These are phyloP conservation scores for Quadriops clusia DNA, from an alignment of 2,888 invertebrate species.

Conservation along the genomic window DNA sequence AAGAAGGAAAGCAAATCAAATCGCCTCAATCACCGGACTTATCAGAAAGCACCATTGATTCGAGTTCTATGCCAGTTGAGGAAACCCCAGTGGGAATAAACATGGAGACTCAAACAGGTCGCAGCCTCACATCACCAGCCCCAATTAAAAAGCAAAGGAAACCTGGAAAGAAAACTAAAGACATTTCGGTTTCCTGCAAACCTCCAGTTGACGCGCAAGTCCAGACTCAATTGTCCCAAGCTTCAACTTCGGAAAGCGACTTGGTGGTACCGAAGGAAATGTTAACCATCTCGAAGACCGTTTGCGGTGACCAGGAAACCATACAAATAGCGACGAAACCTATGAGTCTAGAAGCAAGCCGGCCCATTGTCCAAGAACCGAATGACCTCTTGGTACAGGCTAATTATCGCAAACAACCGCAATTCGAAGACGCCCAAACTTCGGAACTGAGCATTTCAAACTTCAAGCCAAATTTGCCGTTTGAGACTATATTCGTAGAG, in stretches of 20 bases:
- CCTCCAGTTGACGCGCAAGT: conserved; percentile 48
- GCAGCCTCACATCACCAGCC: conserved; percentile 42
- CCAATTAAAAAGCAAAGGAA: conserved; percentile 18
- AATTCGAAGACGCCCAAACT: conserved; percentile 43
- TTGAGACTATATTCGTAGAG: conserved; percentile 70
- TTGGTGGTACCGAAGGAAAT: conserved; percentile 46
- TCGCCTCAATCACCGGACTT: conserved; percentile 37
- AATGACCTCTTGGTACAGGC: conserved; percentile 56
- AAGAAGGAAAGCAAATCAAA: conserved; percentile 24
- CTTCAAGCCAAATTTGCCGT: conserved; percentile 56
- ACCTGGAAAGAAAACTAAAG: conserved; percentile 34
- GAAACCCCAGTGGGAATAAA: conserved; percentile 37
- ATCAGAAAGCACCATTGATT: conserved; percentile 52
- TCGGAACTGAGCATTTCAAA: conserved; percentile 62
- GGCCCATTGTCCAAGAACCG: conserved; percentile 40
- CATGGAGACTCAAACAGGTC: conserved; percentile 58
- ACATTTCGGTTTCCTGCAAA: conserved; percentile 42
- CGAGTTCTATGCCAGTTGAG: conserved; percentile 61
- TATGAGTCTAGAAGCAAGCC: conserved; percentile 38
- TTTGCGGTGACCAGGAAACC: conserved; percentile 53
- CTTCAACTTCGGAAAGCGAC: conserved; percentile 28
- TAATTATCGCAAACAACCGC: conserved; percentile 48
- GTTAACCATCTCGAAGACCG: conserved; percentile 53
- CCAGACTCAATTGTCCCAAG: conserved; percentile 36
- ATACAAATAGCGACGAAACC: conserved; percentile 60